These are phyloP conservation scores for Pogonocichla stellata DNA, from an alignment of 2,113 vertebrate genomes.

Conservation along the genomic window DNA sequence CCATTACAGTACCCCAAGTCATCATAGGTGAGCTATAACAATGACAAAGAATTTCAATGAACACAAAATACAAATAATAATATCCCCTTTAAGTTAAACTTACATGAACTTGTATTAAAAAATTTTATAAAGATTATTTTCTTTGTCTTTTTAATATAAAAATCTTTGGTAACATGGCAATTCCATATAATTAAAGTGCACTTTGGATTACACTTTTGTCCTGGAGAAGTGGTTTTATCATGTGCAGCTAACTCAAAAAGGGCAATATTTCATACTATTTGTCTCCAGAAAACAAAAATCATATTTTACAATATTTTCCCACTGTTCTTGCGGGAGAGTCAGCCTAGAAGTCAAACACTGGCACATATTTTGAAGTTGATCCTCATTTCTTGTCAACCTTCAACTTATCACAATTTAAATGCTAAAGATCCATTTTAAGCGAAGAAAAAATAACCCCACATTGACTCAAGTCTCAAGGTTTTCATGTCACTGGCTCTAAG, in stretches of 20 bases:
- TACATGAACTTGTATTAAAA: neutral
- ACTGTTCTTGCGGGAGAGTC: neutral
- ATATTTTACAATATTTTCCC: slow-evolving; percentile 2
- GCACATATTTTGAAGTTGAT: neutral
- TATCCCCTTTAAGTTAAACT: neutral
- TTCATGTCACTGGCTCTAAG: neutral
- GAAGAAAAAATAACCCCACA: neutral
- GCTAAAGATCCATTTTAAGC: neutral
- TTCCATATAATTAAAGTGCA: neutral
- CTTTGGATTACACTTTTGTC: neutral
- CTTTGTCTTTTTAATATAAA: neutral
- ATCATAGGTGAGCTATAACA: rapidly evolving
- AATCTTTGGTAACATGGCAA: neutral
- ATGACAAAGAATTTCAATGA: neutral
- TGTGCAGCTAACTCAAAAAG: neutral
- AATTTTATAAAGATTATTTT: neutral
- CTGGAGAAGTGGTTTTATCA: neutral
- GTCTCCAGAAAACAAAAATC: slow-evolving; percentile 25
- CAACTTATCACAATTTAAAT: neutral
- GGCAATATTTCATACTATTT: slow-evolving; percentile 8
- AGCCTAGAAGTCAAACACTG: slow-evolving; percentile 3
- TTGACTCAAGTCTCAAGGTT: neutral
- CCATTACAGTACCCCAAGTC: neutral
- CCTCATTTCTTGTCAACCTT: neutral
- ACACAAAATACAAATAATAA: neutral